Percentiles rank a stretch among this genome's conserved stretches.
These are phyloP conservation scores for Poeciliopsis occidentalis DNA, from an alignment of 2,113 vertebrate genomes.

Conservation along the genomic window DNA sequence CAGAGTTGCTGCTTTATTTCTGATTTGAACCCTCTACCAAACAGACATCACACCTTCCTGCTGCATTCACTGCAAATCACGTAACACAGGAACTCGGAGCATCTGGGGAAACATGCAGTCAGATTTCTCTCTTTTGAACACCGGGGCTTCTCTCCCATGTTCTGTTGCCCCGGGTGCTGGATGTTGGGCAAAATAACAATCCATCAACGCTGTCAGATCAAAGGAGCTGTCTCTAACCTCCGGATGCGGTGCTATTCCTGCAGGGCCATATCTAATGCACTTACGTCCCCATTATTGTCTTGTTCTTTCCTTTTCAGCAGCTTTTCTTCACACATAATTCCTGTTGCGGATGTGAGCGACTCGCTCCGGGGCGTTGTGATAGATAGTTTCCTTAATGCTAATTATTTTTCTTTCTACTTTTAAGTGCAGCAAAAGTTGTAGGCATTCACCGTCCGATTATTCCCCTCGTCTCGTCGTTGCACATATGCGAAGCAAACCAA, in stretches of 20 bases:
- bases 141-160: neutral
- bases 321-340: conserved; percentile 9
- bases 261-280: conserved; percentile 6
- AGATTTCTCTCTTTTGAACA: conserved; percentile 16
- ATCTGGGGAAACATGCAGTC: neutral
- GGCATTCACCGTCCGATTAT: neutral
- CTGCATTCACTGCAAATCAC: conserved; percentile 24
- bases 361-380: conserved; percentile 14
- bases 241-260: conserved; percentile 1
- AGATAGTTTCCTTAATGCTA: neutral
- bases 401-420: neutral
- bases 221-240: conserved; percentile 5
- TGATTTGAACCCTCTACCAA: neutral
- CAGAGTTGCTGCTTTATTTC: neutral
- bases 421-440: no score
- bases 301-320: conserved; percentile 8
- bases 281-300: neutral
- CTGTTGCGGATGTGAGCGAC: neutral
- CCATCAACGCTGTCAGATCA: conserved; percentile 6
- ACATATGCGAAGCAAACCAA: neutral
- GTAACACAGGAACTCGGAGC: conserved; percentile 36
- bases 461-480: neutral
- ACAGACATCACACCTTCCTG: neutral
- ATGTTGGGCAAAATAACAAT: neutral
- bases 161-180: conserved; percentile 2